These are phyloP conservation scores for Arremon aurantiirostris DNA, from an alignment of 2,797 vertebrate species.

Conservation along the genomic window DNA sequence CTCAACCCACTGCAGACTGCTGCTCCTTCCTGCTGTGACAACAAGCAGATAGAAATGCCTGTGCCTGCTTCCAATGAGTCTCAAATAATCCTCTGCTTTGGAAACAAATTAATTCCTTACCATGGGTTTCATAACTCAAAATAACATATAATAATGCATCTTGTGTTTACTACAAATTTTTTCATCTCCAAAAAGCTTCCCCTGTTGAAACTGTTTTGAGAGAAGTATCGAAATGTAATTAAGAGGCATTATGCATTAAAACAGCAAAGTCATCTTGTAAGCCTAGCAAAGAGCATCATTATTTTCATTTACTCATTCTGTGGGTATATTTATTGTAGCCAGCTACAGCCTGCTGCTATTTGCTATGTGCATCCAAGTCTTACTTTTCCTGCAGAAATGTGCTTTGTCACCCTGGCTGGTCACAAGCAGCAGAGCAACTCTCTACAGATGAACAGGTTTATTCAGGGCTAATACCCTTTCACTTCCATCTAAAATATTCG, in stretches of 20 bases:
- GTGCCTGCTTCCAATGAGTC: not conserved
- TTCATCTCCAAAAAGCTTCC: not conserved
- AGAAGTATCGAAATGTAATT: not conserved
- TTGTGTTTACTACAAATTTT: not conserved
- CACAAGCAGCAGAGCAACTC: not conserved
- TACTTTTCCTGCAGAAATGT: not conserved
- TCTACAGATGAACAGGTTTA: not conserved
- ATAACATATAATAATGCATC: not conserved
- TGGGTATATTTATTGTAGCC: not conserved
- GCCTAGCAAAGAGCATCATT: not conserved
- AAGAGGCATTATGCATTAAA: not conserved
- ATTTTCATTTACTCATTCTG: not conserved
- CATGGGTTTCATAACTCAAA: not conserved
- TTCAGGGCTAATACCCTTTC: not conserved
- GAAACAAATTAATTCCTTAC: not conserved
- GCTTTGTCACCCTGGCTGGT: constrained; percentile 9
- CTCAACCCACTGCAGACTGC: not conserved
- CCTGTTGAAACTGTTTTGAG: not conserved
- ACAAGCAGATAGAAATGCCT: not conserved
- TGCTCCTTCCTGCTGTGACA: not conserved
- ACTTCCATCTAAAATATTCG: not conserved
- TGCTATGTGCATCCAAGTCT: not conserved
- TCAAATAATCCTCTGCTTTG: not conserved
- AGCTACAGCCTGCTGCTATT: not conserved
- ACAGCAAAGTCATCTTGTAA: not conserved